Conservation (phyloP, 2,113 vertebrate species). For the Microtus montanus region DNA sequence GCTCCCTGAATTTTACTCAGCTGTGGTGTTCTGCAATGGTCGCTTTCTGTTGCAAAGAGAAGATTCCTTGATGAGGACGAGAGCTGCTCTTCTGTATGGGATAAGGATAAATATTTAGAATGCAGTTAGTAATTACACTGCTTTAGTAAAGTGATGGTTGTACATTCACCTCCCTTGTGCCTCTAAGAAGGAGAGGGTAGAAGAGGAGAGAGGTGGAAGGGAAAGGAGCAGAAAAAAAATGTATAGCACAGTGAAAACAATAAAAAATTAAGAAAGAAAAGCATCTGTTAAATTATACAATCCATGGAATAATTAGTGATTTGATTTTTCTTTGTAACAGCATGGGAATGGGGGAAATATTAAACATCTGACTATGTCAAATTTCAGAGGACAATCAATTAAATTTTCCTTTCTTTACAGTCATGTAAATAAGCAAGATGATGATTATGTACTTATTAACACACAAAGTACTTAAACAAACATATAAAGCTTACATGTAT, state of each 20-base stretch:
- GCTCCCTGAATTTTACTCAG: neutral
- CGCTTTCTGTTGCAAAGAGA: neutral
- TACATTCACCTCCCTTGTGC: neutral
- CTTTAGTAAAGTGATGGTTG: neutral
- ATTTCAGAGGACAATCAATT: slow-evolving; percentile 52
- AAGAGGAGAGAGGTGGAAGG: no score
- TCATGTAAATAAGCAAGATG: slow-evolving; percentile 41
- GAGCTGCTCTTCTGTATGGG: neutral
- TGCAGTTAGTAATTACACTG: neutral
- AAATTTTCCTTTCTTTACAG: slow-evolving; percentile 2
- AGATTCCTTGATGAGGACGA: neutral
- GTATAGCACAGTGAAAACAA: no score
- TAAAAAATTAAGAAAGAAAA: no score
- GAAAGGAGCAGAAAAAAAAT: no score
- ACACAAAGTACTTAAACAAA: neutral
- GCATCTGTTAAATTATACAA: neutral
- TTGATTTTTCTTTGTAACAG: slow-evolving; percentile 33
- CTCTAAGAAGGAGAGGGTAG: neutral
- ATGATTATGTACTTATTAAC: neutral
- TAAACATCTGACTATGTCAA: slow-evolving; percentile 26
- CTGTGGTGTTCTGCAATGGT: neutral
- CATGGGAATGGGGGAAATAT: neutral
- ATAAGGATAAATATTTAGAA: neutral
- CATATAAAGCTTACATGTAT: neutral
- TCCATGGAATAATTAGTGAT: slow-evolving; percentile 2